Evolutionary conservation across 37 sponge, comb jelly and placozoan species (phyloP).

Genomic region (Amphimedon queenslandica): DNA sequence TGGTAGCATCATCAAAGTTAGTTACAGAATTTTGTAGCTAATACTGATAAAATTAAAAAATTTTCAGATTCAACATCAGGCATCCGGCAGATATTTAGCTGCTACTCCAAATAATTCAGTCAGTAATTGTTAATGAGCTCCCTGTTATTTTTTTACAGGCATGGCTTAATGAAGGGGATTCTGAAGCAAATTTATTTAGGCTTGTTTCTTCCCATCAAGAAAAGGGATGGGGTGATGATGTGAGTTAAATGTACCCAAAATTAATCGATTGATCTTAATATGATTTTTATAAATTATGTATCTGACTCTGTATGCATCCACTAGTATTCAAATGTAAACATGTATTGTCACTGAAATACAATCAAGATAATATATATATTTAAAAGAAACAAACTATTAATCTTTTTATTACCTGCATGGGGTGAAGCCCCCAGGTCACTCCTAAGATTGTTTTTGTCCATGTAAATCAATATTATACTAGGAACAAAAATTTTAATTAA

Average conservation of each 20-base stretch:
- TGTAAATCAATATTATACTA: too few relatives aligned
- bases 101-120: not conserved
- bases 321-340: too few relatives aligned
- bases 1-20: not conserved
- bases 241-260: not conserved
- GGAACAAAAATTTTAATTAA: too few relatives aligned
- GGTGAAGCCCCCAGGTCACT: too few relatives aligned
- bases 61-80: not conserved
- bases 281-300: too few relatives aligned
- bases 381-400: too few relatives aligned
- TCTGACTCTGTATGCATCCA: too few relatives aligned
- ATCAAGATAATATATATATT: too few relatives aligned
- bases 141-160: not conserved
- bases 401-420: too few relatives aligned
- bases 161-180: not conserved
- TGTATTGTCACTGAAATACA: too few relatives aligned
- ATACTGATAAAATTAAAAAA: not conserved
- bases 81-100: not conserved
- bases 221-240: not conserved
- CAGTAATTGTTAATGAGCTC: not conserved
- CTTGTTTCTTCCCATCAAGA: not conserved
- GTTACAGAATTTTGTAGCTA: not conserved
- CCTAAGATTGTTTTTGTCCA: too few relatives aligned
- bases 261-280: not conserved
- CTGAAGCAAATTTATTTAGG: not conserved